phyloP scores from a whole-genome alignment of 2,113 vertebrate species.

The Raphicerus campestris region DNA sequence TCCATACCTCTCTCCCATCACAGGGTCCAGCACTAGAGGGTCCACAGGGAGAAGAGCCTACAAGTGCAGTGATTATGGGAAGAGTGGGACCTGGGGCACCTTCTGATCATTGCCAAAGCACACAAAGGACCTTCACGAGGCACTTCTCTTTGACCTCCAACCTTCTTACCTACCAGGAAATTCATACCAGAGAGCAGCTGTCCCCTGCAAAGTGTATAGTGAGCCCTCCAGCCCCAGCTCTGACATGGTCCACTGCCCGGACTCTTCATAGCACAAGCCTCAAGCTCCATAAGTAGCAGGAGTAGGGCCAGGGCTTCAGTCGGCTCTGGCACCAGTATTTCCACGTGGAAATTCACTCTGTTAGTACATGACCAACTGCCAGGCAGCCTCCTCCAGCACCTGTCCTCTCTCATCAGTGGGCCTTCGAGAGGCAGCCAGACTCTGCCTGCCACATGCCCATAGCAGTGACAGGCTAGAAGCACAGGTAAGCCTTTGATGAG shows the following conservation, averaged over 20 bases:
- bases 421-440: not conserved
- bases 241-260: not conserved
- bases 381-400: not conserved
- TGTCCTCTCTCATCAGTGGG: not conserved
- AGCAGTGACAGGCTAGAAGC: not conserved
- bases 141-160: not conserved
- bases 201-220: not conserved
- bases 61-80: not conserved
- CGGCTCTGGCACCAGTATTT: not conserved
- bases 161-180: not conserved
- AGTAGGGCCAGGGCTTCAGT: not conserved
- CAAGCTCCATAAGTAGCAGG: not conserved
- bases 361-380: not conserved
- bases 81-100: not conserved
- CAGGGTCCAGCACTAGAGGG: not conserved
- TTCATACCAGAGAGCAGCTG: not conserved
- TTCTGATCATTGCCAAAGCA: not conserved
- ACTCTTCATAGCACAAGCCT: not conserved
- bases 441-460: not conserved
- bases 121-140: not conserved
- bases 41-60: not conserved
- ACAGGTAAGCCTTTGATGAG: not conserved
- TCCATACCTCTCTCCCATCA: not conserved
- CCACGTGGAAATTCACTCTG: not conserved
- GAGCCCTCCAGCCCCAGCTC: not conserved